phyloP scores from a whole-genome alignment of 1,140 invertebrate genomes.

The Lepidurus apus region DNA sequence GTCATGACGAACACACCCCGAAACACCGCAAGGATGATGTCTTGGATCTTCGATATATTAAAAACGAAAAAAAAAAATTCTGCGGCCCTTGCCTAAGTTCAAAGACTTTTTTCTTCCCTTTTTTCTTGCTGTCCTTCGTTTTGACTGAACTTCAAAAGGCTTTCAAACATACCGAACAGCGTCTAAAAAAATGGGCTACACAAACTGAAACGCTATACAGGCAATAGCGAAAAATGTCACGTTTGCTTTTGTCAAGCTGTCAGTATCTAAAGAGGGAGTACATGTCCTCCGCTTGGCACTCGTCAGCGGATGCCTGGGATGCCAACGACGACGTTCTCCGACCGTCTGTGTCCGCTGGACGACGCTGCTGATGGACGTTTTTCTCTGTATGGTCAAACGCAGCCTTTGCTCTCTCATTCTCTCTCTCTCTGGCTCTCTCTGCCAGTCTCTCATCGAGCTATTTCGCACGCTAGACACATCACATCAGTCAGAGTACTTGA shows the following conservation, averaged over 20 bases:
- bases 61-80: no score
- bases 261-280: neutral
- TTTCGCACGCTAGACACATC: constrained; percentile 9
- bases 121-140: neutral
- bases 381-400: neutral
- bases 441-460: constrained; percentile 1
- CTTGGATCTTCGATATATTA: neutral
- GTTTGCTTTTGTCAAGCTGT: neutral
- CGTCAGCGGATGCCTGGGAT: neutral
- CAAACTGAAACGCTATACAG: neutral
- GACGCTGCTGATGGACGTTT: constrained; percentile 8
- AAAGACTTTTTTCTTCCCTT: no score
- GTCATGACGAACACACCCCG: neutral
- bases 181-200: neutral
- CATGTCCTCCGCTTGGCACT: constrained; percentile 7
- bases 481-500: neutral
- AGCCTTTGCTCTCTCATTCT: neutral
- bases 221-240: neutral
- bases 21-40: neutral
- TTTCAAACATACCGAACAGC: neutral
- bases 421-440: neutral
- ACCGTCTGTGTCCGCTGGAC: neutral
- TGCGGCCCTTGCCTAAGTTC: neutral
- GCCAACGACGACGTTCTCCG: neutral
- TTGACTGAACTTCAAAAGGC: neutral